Evolutionary conservation across 2,797 vertebrate species (phyloP), one percentile per base, ranked within the genome.

Genomic region (Dryobates pubescens): DNA sequence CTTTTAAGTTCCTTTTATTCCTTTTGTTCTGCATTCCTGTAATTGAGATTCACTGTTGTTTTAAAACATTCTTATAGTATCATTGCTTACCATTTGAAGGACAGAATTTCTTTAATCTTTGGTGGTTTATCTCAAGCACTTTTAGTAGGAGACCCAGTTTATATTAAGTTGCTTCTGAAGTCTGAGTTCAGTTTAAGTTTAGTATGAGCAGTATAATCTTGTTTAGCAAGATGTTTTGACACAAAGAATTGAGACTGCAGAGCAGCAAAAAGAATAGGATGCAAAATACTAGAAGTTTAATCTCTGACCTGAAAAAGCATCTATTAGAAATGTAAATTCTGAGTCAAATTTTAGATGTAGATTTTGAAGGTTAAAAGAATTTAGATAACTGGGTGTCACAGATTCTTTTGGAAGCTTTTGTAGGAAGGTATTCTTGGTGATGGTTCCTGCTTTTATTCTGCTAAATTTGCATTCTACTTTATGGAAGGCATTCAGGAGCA

Each of bases 301-400:
- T 86, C 8, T 80, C 32, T 82, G 51, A 74, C n/a, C 59, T 93
- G 22, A 49, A 23, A 75, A 89, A 77, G 14, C 29, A 29, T 89
- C n/a, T 45, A 69, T 32, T 27, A 82, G 58, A 72, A 82, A 73
- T 83, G 36, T 63, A 65, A 80, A 51, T 71, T 87, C 29, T n/a
- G 34, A 26, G 54, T 74, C 23, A 87, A 71, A 69, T 80, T 87
- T 81, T 63, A 67, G 34, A 51, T 53, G 4, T 11, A 43, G n/a
- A 54, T 78, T 95, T 90, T 38, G n/a, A 91, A 88, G n/a, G 23
- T 82, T 59, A 32, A 65, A 90, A 77, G 20, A 68, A 58, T 68
- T 74, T 71, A 8, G 3, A 4, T 81, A 82, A 84, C 26, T 65
- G 53, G 53, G 1, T 64, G 43, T 83, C 29, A 18, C 3, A 0